Base-by-base conservation (phyloP, 2,113 vertebrate genomes). In the Candoia aspera region DNA sequence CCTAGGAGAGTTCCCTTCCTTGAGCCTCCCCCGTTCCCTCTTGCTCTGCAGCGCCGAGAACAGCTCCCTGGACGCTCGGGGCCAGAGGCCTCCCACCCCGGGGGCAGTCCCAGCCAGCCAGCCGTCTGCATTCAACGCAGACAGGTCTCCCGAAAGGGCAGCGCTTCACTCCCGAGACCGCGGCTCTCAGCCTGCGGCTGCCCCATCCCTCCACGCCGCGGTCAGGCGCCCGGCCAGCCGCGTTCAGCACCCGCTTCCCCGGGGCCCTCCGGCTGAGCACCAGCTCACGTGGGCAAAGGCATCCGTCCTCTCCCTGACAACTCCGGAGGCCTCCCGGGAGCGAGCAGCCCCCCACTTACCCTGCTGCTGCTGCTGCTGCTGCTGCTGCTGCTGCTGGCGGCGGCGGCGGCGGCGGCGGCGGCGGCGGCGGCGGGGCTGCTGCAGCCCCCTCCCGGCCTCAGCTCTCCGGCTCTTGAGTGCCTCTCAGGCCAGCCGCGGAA, bases 111-210 rank as follows among this genome's bases (percentile, higher is more conserved):
- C 23, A 10, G 8, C 24, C 55, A 13, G 60, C 8, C 60, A 10
- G 24, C 26, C 60, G 15, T 58, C 15, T 15, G 57, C 17, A 19
- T 37, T 64, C 64, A 13, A 2, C 23, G n/a, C 53, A 10, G 26
- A 24, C 8, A 23, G 84, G 17, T 42, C 46, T 54, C 84, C 84
- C 23, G 15, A 9, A 5, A 23, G 6, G 79, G 6, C 42, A 9
- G 42, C 2, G n/a, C 54, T 26, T 17, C 33, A 0, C 42, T 11
- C 1, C 26, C 1, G 49, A 10, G 2, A 4, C 0, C 10, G 42
- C 26, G 24, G 33, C 23, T 11, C 21, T 3, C 55, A 19, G 58
- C 29, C 86, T 8, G 13, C 19, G 87, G 33, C 86, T 3, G 58
- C 13, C 58, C 12, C 87, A 13, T 15, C 2, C 33, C 59, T 62